Percentiles rank a stretch among this genome's conserved stretches.
Evolutionary conservation across 2,888 invertebrate genomes (phyloP).

Genomic region (Hydropsyche betteni): DNA sequence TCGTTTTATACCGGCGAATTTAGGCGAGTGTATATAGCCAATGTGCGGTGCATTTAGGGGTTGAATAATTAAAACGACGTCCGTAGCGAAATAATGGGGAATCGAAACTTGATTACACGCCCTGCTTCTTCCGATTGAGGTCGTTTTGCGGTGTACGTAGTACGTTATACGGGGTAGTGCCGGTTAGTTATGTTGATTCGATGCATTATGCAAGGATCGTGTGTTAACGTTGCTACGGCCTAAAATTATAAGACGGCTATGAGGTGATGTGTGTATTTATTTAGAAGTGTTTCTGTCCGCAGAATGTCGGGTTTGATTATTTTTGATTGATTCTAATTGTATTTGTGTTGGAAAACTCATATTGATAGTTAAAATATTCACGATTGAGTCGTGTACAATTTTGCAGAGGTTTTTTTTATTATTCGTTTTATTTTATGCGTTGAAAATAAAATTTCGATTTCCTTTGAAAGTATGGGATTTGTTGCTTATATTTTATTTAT

Average conservation of each 20-base stretch:
- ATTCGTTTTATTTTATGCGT: too few relatives aligned
- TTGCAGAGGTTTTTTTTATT: too few relatives aligned
- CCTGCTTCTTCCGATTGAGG: conserved; percentile 37
- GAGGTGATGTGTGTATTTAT: neutral
- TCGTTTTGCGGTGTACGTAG: conserved; percentile 1
- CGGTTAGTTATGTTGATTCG: neutral
- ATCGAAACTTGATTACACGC: conserved; percentile 43
- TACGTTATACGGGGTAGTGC: neutral
- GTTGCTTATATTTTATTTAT: too few relatives aligned
- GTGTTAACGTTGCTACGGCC: neutral
- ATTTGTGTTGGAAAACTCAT: too few relatives aligned
- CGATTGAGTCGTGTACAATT: too few relatives aligned
- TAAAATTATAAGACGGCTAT: neutral
- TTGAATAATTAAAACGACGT: conserved; percentile 42
- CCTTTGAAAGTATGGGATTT: too few relatives aligned
- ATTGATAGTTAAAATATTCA: too few relatives aligned
- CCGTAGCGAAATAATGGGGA: conserved; percentile 37
- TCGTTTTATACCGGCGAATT: too few relatives aligned
- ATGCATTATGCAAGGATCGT: neutral
- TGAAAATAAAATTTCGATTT: too few relatives aligned
- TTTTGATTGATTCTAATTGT: too few relatives aligned
- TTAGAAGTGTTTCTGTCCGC: neutral
- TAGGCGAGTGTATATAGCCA: neutral
- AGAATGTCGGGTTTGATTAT: neutral
- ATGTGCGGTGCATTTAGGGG: conserved; percentile 16